Conservation (phyloP, 2,888 invertebrate genomes). For the Blera fallax region DNA sequence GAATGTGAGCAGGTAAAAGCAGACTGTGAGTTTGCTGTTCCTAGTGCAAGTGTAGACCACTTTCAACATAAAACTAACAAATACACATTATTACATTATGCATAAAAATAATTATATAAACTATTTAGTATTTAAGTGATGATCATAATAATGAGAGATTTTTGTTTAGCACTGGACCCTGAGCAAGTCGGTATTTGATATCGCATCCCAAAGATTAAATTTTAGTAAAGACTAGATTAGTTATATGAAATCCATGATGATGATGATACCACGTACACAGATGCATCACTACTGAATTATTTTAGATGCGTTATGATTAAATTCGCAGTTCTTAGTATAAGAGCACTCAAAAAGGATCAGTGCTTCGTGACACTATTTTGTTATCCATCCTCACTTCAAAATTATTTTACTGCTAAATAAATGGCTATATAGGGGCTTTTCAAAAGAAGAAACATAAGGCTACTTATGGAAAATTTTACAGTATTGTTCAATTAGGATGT, state of each 20-base stretch:
- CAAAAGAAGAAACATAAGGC: too few species aligned
- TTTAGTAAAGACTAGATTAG: conserved; percentile 36
- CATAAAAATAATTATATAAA: conserved; percentile 28
- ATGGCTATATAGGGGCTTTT: not conserved
- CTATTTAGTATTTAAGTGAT: conserved; percentile 29
- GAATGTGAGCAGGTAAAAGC: conserved; percentile 35
- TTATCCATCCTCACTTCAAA: not conserved
- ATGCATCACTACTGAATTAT: conserved; percentile 16
- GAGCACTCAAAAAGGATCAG: not conserved
- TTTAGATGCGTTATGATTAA: not conserved
- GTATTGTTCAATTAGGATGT: too few species aligned
- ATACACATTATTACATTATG: conserved; percentile 33
- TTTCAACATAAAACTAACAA: conserved; percentile 29
- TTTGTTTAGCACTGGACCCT: not conserved
- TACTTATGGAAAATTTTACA: too few species aligned
- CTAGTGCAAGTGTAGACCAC: conserved; percentile 54
- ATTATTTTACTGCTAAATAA: not conserved
- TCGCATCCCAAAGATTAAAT: conserved; percentile 61
- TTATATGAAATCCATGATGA: conserved; percentile 16
- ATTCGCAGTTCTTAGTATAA: not conserved
- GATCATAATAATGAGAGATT: conserved; percentile 14
- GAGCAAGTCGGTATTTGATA: conserved; percentile 26
- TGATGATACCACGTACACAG: conserved; percentile 12
- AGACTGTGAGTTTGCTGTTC: conserved; percentile 23
- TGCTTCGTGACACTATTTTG: not conserved